These are phyloP conservation scores for Sorex araneus DNA, from an alignment of 2,113 vertebrate species.

Conservation along the genomic window DNA sequence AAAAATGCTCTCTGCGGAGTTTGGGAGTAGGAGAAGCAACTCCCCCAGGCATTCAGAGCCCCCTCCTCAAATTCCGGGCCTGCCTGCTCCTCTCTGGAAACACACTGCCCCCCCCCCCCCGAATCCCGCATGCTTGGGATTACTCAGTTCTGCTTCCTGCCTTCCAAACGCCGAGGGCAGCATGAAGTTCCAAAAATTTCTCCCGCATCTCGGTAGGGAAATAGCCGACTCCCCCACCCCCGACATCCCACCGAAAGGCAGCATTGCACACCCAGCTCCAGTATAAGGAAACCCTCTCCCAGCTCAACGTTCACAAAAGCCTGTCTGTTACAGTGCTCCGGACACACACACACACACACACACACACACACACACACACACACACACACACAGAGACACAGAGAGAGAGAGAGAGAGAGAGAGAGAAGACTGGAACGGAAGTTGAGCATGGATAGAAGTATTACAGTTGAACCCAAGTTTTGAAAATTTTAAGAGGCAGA, in stretches of 20 bases:
- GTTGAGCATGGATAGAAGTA: background rate
- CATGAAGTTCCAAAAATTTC: conserved; percentile 71
- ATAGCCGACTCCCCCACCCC: conserved; percentile 43
- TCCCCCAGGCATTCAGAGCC: background rate
- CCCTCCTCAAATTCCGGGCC: background rate
- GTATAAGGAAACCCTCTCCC: background rate
- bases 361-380: no score
- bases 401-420: background rate
- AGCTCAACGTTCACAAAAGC: background rate
- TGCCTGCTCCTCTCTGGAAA: background rate
- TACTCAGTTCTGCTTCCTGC: background rate
- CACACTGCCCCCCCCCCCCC: background rate
- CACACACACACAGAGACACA: no score
- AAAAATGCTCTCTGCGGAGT: background rate
- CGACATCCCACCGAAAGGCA: background rate
- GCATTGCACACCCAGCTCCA: background rate
- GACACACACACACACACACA: no score
- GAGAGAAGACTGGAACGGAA: background rate
- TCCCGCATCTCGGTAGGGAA: conserved; percentile 63
- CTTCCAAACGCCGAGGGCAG: background rate
- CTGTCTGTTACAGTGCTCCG: background rate
- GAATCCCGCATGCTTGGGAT: background rate
- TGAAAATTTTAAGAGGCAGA: background rate
- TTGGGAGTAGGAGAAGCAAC: background rate
- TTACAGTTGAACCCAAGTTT: background rate